Evolutionary conservation across 2,797 vertebrate species (phyloP).

Genomic region (Leucoraja ocellata): DNA sequence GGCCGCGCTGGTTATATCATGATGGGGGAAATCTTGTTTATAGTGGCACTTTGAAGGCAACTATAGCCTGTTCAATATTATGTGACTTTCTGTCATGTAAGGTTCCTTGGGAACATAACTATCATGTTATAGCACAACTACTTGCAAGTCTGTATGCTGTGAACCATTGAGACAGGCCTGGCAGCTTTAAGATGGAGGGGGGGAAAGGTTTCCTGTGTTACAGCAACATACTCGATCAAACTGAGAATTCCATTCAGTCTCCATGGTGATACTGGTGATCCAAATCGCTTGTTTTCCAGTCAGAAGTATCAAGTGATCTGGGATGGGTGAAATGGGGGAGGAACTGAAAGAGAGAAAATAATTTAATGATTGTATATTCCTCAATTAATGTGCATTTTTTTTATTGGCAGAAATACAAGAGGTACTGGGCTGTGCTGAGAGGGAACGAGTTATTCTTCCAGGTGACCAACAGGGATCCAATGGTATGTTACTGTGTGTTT

Average conservation of each 20-base stretch:
- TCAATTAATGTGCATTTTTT: neutral
- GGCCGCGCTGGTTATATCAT: too few species aligned
- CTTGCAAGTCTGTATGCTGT: neutral
- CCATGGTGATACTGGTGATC: neutral
- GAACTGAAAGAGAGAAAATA: neutral
- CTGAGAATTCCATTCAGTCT: neutral
- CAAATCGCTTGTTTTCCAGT: neutral
- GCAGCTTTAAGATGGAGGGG: neutral
- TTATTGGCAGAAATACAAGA: conserved; percentile 55
- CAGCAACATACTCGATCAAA: neutral
- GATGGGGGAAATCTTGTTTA: too few species aligned
- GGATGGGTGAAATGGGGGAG: neutral
- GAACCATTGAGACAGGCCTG: neutral
- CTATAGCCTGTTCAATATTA: too few species aligned
- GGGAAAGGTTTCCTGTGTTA: neutral
- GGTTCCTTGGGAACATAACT: too few species aligned
- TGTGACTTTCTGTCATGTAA: too few species aligned
- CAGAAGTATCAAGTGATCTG: neutral
- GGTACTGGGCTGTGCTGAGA: conserved; percentile 67
- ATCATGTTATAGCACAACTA: too few species aligned
- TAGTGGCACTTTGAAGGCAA: too few species aligned
- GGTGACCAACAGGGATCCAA: conserved; percentile 56
- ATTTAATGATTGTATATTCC: neutral
- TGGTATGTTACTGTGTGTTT: conserved; percentile 53
- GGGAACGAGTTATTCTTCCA: conserved; percentile 69